Evolutionary conservation across 2,888 invertebrate species (phyloP), one percentile per base, ranked within the genome.

Genomic region (Acronicta psi): DNA sequence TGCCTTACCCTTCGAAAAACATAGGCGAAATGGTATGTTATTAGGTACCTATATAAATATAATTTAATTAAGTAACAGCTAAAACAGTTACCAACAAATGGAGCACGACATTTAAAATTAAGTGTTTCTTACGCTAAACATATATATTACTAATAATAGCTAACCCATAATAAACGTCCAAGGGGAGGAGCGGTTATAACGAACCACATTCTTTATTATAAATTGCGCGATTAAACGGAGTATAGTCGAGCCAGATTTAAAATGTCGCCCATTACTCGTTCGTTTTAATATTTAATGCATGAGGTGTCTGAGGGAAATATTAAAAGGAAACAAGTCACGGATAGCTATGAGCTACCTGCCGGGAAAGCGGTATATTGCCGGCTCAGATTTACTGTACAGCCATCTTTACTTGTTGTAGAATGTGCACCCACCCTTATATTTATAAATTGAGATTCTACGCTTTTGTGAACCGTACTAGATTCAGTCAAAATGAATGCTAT

Each of bases 151-250:
- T 45, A 69, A 61, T 45, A 69, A 61, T 23, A 53, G 43, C 58
- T 1, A 51, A 23, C 8, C 72, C 41, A 68, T 72, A 60, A 37
- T 63, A 63, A 74, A 50, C 29, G 61, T 59, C 38, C 20, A 25
- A 71, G 69, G 60, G 57, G 69, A 58, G 49, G 57, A 45, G 40
- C 47, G 56, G 52, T 42, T 59, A 71, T 78, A 80, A 84, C 77
- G 78, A 75, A 71, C 77, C 74, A 78, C 77, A 81, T 80, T 81
- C 76, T 77, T 84, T 82, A 86, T 84, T 84, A 83, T 85, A 85
- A 85, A 86, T 86, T 77, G 80, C 75, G 62, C 77, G 80, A 84
- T 85, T 85, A 82, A 82, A 80, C 74, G 73, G 76, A 78, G 75
- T 73, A 80, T 73, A 79, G 77, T 72, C 71, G 41, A 34, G 25